These are phyloP conservation scores for Chloropsis hardwickii DNA, from an alignment of 2,113 vertebrate genomes.

Conservation along the genomic window DNA sequence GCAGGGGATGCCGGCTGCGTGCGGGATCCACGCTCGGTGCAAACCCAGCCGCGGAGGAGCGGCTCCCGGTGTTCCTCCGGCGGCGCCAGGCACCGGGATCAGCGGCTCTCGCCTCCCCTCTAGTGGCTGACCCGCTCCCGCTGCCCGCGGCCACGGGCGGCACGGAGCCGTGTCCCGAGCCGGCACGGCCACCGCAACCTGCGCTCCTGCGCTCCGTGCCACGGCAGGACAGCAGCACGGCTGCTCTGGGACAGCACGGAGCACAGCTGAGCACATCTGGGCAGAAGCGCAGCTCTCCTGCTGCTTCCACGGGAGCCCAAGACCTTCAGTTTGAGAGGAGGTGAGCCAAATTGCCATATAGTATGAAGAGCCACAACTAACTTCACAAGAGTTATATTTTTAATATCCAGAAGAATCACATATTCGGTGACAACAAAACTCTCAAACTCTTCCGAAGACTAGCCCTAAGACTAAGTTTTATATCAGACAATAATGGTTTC, in stretches of 20 bases:
- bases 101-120: slow-evolving; percentile 52
- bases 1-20: rapidly evolving
- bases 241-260: rapidly evolving
- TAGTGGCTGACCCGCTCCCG: not conserved
- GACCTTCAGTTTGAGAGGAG: rapidly evolving
- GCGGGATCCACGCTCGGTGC: rapidly evolving
- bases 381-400: not conserved
- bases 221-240: rapidly evolving
- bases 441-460: not conserved
- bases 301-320: not conserved
- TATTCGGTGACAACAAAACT: not conserved
- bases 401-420: not conserved
- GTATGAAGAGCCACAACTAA: not conserved
- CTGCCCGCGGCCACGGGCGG: not conserved
- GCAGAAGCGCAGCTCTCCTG: not conserved
- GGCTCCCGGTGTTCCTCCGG: rapidly evolving
- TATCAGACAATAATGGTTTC: not conserved
- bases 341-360: rapidly evolving
- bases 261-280: not conserved
- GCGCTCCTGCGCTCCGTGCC: rapidly evolving
- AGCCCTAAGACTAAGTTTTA: not conserved
- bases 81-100: rapidly evolving
- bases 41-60: rapidly evolving
- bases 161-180: rapidly evolving
- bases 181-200: not conserved